Evolutionary conservation across 2,797 vertebrate species (phyloP).

Genomic region (Labeo calbasu): DNA sequence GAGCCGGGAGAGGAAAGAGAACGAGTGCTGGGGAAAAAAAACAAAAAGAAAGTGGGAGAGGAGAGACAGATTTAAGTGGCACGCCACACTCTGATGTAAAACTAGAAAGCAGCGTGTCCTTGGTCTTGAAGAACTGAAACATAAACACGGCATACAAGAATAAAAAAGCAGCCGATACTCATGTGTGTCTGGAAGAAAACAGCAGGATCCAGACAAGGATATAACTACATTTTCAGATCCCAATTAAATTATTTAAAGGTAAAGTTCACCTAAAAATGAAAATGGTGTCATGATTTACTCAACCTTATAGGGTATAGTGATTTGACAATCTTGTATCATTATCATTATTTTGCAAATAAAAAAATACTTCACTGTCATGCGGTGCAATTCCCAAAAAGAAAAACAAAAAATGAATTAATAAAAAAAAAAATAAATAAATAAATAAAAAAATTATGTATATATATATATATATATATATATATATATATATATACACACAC

Average conservation of each 20-base stretch:
- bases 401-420: too few relatives aligned
- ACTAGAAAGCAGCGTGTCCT: conserved; percentile 44
- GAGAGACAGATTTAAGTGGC: conserved; percentile 16
- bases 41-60: conserved; percentile 10
- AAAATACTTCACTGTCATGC: too few relatives aligned
- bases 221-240: background rate
- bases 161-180: conserved; percentile 10
- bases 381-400: too few relatives aligned
- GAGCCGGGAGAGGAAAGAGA: background rate
- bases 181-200: conserved; percentile 9
- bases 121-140: conserved; percentile 23
- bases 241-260: conserved; percentile 11
- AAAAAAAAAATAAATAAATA: too few relatives aligned
- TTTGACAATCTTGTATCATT: too few relatives aligned
- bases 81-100: conserved; percentile 17
- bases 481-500: too few relatives aligned
- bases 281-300: conserved; percentile 3
- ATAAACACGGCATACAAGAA: conserved; percentile 17
- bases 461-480: too few relatives aligned
- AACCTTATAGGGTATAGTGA: too few relatives aligned
- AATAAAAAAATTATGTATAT: too few relatives aligned
- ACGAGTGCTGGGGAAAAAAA: conserved; percentile 3
- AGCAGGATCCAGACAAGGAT: conserved; percentile 6
- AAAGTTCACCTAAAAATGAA: conserved; percentile 19
- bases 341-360: too few relatives aligned